phyloP scores from a whole-genome alignment of 2,888 invertebrate genomes.

The Neria commutata region DNA sequence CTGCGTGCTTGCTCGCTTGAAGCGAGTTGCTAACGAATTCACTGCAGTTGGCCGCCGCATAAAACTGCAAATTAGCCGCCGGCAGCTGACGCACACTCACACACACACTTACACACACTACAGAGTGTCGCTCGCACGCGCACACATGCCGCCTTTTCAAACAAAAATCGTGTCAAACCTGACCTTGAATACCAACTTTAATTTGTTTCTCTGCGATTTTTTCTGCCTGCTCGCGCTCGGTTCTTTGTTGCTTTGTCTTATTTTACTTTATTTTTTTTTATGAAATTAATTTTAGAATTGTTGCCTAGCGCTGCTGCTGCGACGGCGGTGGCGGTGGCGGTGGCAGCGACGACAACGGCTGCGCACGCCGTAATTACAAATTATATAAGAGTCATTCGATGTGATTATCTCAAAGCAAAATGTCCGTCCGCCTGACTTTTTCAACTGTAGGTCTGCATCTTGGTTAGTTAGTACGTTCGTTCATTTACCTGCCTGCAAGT shows the following conservation, averaged over 20 bases:
- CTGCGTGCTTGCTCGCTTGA: not conserved
- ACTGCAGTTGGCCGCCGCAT: not conserved
- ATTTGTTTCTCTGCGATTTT: too few species aligned
- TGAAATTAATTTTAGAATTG: constrained; percentile 21
- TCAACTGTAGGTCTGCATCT: constrained; percentile 20
- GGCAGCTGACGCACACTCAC: not conserved
- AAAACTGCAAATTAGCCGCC: not conserved
- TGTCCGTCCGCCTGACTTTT: constrained; percentile 6
- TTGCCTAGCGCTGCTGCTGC: not conserved
- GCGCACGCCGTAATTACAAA: constrained; percentile 57
- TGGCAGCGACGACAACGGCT: constrained; percentile 12
- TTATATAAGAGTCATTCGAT: constrained; percentile 42
- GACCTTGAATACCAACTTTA: constrained; percentile 53
- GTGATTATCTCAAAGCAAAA: constrained; percentile 3
- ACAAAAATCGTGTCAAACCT: constrained; percentile 42
- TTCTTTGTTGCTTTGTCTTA: constrained; percentile 19
- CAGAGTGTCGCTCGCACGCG: not conserved
- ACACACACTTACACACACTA: not conserved
- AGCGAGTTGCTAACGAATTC: not conserved
- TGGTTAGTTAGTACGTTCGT: constrained; percentile 2
- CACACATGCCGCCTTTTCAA: not conserved
- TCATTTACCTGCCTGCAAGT: constrained; percentile 14
- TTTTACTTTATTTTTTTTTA: not conserved
- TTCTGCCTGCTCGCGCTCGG: too few species aligned
- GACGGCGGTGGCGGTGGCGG: not conserved